phyloP scores from a whole-genome alignment of 2,113 vertebrate species.

The Poecile atricapillus region DNA sequence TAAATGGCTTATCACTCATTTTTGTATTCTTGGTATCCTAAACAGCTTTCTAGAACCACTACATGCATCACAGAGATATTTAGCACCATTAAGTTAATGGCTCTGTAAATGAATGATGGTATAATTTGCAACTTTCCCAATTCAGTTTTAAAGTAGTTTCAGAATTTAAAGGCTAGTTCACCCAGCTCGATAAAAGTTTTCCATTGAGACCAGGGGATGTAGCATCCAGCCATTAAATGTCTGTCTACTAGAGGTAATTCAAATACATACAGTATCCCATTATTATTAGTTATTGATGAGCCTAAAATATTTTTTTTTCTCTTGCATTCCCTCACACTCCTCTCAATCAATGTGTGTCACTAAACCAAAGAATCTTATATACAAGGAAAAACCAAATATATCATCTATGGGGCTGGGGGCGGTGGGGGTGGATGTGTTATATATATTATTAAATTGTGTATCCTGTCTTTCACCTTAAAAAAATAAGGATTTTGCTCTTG shows the following conservation, averaged over 20 bases:
- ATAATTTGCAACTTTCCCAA: not conserved
- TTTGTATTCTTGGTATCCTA: not conserved
- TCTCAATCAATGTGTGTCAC: not conserved
- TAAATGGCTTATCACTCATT: not conserved
- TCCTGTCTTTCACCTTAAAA: not conserved
- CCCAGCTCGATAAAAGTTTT: not conserved
- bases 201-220: not conserved
- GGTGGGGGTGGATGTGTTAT: not conserved
- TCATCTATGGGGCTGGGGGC: no score
- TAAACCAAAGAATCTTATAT: not conserved
- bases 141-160: not conserved
- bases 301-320: not conserved
- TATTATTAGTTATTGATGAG: not conserved
- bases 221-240: not conserved
- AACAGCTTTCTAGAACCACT: not conserved
- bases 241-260: not conserved
- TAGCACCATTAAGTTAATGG: not conserved
- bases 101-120: not conserved
- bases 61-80: not conserved
- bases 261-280: not conserved
- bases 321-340: not conserved
- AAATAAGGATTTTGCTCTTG: not conserved
- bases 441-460: not conserved
- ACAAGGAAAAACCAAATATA: not conserved
- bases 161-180: not conserved